These are phyloP conservation scores for Lutjanus argentimaculatus DNA, from an alignment of 2,797 vertebrate species.

Conservation along the genomic window DNA sequence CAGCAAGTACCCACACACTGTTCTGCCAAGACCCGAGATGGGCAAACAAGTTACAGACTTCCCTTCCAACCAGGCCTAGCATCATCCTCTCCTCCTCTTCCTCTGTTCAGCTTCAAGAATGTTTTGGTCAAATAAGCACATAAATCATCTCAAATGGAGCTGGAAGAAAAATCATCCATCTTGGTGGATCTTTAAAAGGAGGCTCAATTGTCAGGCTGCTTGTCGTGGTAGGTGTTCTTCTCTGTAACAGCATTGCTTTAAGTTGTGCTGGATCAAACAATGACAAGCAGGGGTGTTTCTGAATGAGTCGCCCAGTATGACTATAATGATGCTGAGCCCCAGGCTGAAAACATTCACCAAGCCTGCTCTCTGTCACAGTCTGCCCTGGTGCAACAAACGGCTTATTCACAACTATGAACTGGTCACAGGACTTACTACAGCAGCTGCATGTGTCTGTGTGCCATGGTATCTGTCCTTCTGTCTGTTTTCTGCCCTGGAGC, in stretches of 20 bases:
- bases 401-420: constrained; percentile 59
- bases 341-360: constrained; percentile 28
- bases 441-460: constrained; percentile 48
- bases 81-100: constrained; percentile 3
- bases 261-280: constrained; percentile 13
- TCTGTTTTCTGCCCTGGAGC: constrained; percentile 21
- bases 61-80: neutral
- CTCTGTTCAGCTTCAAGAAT: neutral
- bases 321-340: neutral
- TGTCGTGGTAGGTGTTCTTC: neutral
- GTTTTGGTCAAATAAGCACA: constrained; percentile 6
- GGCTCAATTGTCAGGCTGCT: neutral
- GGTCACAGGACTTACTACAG: constrained; percentile 61
- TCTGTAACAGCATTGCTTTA: neutral
- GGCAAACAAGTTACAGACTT: constrained; percentile 20
- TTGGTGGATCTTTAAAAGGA: neutral
- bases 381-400: constrained; percentile 45
- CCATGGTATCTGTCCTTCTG: constrained; percentile 14
- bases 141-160: constrained; percentile 15
- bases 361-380: constrained; percentile 28
- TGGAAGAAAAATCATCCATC: neutral
- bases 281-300: neutral
- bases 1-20: constrained; percentile 22
- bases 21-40: constrained; percentile 35
- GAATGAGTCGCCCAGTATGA: constrained; percentile 18